Evolutionary conservation across 64 coral and sea anemone genomes (phyloP).

Genomic region (Actinia tenebrosa): DNA sequence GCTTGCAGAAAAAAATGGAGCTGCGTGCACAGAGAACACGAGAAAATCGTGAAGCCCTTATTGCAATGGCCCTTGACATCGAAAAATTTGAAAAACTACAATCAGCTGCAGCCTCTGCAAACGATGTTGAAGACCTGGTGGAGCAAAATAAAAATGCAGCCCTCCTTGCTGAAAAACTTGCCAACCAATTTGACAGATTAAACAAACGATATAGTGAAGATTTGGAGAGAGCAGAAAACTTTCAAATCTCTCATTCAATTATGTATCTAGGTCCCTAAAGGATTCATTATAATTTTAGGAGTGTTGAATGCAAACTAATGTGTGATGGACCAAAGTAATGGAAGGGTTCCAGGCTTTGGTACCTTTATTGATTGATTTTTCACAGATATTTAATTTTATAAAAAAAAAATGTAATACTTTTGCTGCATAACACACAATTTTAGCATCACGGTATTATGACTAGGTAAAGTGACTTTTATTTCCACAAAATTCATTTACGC

Average conservation of each 20-base stretch:
- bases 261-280: background rate
- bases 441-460: too few species aligned
- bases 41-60: slow-evolving; percentile 74
- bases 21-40: slow-evolving; percentile 40
- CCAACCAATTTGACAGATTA: slow-evolving; percentile 82
- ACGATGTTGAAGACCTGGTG: background rate
- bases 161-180: slow-evolving; percentile 83
- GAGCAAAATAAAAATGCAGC: slow-evolving; percentile 45
- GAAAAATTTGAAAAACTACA: slow-evolving; percentile 56
- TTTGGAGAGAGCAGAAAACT: slow-evolving; percentile 77
- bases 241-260: background rate
- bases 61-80: slow-evolving; percentile 58
- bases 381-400: too few species aligned
- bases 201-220: slow-evolving; percentile 64
- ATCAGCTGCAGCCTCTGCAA: background rate
- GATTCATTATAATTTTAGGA: background rate
- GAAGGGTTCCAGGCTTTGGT: too few species aligned
- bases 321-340: too few species aligned
- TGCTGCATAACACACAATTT: too few species aligned
- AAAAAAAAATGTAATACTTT: too few species aligned
- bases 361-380: too few species aligned
- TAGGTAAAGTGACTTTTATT: too few species aligned
- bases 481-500: too few species aligned
- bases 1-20: slow-evolving; percentile 40
- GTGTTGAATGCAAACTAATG: too few species aligned